A percentile compares a stretch with the other conserved stretches of the same genome.
phyloP scores from a whole-genome alignment of 2,113 vertebrate species.

The Mormyrus lacerda region DNA sequence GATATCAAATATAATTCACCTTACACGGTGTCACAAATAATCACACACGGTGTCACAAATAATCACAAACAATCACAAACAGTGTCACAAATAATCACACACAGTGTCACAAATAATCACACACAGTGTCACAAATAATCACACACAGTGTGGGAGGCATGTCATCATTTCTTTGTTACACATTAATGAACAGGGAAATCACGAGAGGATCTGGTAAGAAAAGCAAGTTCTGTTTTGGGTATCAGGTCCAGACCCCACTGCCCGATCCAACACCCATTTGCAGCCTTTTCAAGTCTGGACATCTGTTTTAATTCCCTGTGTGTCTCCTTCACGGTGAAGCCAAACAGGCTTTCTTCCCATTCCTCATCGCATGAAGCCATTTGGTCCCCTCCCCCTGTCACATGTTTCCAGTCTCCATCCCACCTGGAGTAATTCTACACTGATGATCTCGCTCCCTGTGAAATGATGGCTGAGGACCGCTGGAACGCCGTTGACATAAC shows the following conservation, averaged over 20 bases:
- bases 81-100: background rate
- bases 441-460: background rate
- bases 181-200: background rate
- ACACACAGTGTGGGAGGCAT: too few relatives aligned
- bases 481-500: background rate
- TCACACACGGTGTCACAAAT: background rate
- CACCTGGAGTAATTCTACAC: background rate
- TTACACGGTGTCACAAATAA: background rate
- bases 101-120: background rate
- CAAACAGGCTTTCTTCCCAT: background rate
- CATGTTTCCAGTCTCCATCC: background rate
- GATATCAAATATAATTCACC: background rate
- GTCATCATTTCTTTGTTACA: background rate
- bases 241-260: background rate
- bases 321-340: background rate
- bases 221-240: background rate
- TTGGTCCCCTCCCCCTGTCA: background rate
- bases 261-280: background rate
- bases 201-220: background rate
- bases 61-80: too few relatives aligned
- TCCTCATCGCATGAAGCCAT: background rate
- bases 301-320: background rate
- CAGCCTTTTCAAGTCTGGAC: background rate
- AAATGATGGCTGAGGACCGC: background rate
- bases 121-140: too few relatives aligned